Percentiles rank a stretch among this genome's conserved stretches.
phyloP scores from a whole-genome alignment of 2,113 vertebrate genomes.

The Pampusana beccarii region DNA sequence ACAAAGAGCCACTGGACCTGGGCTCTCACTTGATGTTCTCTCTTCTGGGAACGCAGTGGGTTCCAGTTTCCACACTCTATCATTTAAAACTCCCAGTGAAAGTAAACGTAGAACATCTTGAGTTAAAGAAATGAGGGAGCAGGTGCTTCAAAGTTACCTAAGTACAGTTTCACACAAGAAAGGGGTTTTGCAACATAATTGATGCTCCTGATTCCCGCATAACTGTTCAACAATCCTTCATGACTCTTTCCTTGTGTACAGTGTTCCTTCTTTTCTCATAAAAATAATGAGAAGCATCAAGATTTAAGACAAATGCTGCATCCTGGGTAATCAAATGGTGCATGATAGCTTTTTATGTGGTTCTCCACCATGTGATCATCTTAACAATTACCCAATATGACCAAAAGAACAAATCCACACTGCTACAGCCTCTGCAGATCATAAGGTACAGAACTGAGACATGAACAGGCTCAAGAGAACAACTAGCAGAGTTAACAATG shows the following conservation, averaged over 20 bases:
- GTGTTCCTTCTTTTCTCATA: neutral
- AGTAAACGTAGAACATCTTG: neutral
- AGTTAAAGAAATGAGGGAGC: neutral
- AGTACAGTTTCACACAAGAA: neutral
- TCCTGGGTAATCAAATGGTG: neutral
- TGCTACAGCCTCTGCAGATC: neutral
- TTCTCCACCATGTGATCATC: neutral
- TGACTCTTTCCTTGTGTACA: neutral
- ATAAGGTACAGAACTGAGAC: neutral
- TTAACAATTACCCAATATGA: neutral
- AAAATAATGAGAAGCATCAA: neutral
- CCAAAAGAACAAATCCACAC: neutral
- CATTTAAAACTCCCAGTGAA: neutral
- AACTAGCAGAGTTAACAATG: neutral
- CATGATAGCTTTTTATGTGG: neutral
- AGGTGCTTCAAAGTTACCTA: neutral
- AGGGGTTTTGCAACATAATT: neutral
- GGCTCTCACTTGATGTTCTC: neutral
- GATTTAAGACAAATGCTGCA: neutral
- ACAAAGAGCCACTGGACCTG: neutral
- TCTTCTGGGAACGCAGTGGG: neutral
- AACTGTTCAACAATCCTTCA: neutral
- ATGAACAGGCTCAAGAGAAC: neutral
- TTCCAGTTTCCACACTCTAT: neutral
- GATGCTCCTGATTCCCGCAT: neutral